A percentile compares a stretch with the other conserved stretches of the same genome.
phyloP scores from a whole-genome alignment of 1,140 invertebrate genomes.

The Pseudomyrmex dendroicus region DNA sequence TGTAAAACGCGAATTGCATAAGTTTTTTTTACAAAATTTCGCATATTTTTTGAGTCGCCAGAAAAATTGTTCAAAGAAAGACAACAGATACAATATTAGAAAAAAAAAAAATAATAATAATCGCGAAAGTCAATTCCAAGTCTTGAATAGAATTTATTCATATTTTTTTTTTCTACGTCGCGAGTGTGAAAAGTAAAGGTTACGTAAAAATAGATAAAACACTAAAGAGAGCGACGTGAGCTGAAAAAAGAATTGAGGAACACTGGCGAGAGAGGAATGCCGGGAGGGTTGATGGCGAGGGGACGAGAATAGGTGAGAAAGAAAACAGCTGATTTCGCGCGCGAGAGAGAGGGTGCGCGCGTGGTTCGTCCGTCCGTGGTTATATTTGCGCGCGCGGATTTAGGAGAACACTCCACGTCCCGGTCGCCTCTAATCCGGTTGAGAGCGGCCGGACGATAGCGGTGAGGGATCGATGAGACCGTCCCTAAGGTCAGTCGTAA shows the following conservation, averaged over 20 bases:
- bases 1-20: not conserved
- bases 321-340: not conserved
- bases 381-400: constrained; percentile 24
- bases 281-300: no score
- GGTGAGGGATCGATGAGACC: constrained; percentile 46
- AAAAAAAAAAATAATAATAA: no score
- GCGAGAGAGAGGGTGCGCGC: no score
- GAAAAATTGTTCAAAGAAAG: not conserved
- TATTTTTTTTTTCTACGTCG: no score
- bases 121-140: no score
- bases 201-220: not conserved
- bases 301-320: not conserved
- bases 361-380: not conserved
- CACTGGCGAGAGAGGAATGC: not conserved
- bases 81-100: not conserved
- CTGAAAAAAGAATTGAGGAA: constrained; percentile 2
- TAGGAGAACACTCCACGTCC: not conserved
- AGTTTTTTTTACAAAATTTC: not conserved
- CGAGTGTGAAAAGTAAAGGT: no score
- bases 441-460: constrained; percentile 27
- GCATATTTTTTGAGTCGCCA: not conserved
- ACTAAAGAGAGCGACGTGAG: not conserved
- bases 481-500: constrained; percentile 62
- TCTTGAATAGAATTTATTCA: no score
- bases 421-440: constrained; percentile 43